phyloP scores from a whole-genome alignment of 2,888 invertebrate genomes.

The Dromius quadrimaculatus region DNA sequence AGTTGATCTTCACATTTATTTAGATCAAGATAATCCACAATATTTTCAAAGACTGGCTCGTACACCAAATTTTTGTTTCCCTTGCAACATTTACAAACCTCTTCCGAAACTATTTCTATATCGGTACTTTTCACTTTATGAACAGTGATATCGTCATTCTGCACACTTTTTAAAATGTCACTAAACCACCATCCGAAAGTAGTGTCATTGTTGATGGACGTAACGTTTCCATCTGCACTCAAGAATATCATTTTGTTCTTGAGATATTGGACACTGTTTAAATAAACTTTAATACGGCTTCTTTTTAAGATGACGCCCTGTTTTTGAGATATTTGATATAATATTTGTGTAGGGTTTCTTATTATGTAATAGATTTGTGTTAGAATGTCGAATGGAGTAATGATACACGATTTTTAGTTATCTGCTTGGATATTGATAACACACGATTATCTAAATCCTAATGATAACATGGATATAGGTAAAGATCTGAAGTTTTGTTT shows the following conservation, averaged over 20 bases:
- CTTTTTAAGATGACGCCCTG: slow-evolving; percentile 37
- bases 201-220: slow-evolving; percentile 54
- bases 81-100: slow-evolving; percentile 10
- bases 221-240: slow-evolving; percentile 5
- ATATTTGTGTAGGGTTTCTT: slow-evolving; percentile 26
- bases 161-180: too few relatives aligned
- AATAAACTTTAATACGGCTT: slow-evolving; percentile 22
- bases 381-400: too few relatives aligned
- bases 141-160: slow-evolving; percentile 6
- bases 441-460: too few relatives aligned
- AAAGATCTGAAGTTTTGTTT: too few relatives aligned
- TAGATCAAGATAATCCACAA: slow-evolving; percentile 7
- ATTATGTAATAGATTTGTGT: too few relatives aligned
- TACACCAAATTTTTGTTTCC: slow-evolving; percentile 1
- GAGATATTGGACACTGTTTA: neutral
- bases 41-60: slow-evolving; percentile 17
- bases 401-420: too few relatives aligned
- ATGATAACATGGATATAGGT: too few relatives aligned
- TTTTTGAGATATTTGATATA: slow-evolving; percentile 26
- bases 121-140: slow-evolving; percentile 25
- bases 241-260: slow-evolving; percentile 23
- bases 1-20: slow-evolving; percentile 4
- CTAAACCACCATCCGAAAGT: slow-evolving; percentile 61
- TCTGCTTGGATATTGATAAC: too few relatives aligned
- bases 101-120: slow-evolving; percentile 21